Evolutionary conservation across 1,140 invertebrate genomes (phyloP).

Genomic region (Ptiloglossa arizonensis): DNA sequence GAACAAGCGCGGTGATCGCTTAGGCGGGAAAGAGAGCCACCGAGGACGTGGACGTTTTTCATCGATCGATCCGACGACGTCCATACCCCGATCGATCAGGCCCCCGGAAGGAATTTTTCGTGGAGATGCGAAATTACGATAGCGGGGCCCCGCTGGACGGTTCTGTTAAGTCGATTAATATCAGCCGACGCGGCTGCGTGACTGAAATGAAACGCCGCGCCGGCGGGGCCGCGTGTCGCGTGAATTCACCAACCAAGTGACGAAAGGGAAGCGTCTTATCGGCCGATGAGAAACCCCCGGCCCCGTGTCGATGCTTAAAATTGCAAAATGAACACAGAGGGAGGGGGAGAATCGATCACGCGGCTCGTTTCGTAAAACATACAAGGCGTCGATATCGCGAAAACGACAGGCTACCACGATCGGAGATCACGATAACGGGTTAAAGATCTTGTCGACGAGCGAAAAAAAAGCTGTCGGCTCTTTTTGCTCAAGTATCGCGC

Average conservation of each 20-base stretch:
- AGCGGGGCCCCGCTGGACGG: no score
- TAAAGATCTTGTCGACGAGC: slow-evolving; percentile 26
- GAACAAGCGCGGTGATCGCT: background rate
- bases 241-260: no score
- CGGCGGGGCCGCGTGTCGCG: no score
- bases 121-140: no score
- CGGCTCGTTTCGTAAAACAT: background rate
- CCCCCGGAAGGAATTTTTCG: no score
- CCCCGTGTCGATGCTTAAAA: background rate
- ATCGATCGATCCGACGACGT: no score
- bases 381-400: slow-evolving; percentile 4
- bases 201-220: no score
- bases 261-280: background rate
- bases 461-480: slow-evolving; percentile 31
- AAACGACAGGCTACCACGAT: slow-evolving; percentile 18
- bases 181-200: no score
- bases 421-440: slow-evolving; percentile 21
- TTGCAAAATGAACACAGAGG: background rate
- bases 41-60: background rate
- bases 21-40: background rate
- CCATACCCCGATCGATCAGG: no score
- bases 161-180: no score
- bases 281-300: background rate
- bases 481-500: slow-evolving; percentile 2
- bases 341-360: background rate